Base-by-base conservation (phyloP, 1,140 invertebrate species). In the Lordiphosa mommai region DNA sequence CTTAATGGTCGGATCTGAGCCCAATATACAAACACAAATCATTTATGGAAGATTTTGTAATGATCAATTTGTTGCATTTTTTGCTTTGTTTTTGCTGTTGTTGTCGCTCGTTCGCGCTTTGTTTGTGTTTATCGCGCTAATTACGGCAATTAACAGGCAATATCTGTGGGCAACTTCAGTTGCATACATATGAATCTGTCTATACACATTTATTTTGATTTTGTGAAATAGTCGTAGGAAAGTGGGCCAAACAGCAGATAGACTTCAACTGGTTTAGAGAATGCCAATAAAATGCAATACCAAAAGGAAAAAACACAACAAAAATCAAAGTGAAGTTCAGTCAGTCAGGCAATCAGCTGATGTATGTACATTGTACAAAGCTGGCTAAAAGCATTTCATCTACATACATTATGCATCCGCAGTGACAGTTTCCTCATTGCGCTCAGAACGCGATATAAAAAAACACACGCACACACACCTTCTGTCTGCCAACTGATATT, bases 1-100 rank as follows among this genome's bases (percentile, higher is more conserved):
- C 47, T 36, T 13, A 13, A 32, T 14, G 20, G 12, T 29, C 20
- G 5, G 36, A 60, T 23, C 40, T 47, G 20, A 9, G 33, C 34
- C 29, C 20, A 2, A 46, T 20, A 23, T 3, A 6, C 40, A 61
- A 49, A 33, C 30, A 10, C 29, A 30, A 13, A 52, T 47, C 46
- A 60, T 50, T 65, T 80, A 73, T 61, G 60, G 41, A 60, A 63
- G 36, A 71, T 80, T 82, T 82, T 76, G 61, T 82, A 80, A 80
- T 44, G 36, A 68, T 74, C 61, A 70, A 67, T 74, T 80, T 74
- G 66, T 74, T 61, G 65, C 53, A 56, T 60, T 79, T 58, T 41
- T 29, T 20, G 37, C 10, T 27, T 36, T 57, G 16, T 48, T 55
- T 29, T 30, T 61, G 41, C 30, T 41, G 46, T n/a, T 48, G 55